A percentile compares a stretch with the other conserved stretches of the same genome.
These are phyloP conservation scores for Chalcosyrphus nemorum DNA, from an alignment of 2,888 invertebrate genomes.

Conservation along the genomic window DNA sequence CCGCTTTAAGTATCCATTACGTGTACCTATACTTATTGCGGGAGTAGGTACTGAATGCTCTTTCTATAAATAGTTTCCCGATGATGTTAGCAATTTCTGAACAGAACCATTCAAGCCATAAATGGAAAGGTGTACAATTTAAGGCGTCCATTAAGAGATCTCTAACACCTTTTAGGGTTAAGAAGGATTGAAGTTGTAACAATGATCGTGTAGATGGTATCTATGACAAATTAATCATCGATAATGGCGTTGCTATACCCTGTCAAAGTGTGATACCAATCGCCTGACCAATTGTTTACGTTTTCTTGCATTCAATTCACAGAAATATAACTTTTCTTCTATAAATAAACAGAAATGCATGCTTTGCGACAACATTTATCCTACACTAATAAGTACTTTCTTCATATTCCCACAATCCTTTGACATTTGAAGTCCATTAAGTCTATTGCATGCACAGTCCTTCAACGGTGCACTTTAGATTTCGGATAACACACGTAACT, in stretches of 20 bases:
- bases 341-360: too few species aligned
- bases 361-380: too few species aligned
- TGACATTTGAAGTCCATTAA: conserved; percentile 20
- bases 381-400: not conserved
- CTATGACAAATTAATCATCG: too few species aligned
- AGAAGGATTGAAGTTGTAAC: not conserved
- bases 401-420: not conserved
- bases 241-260: too few species aligned
- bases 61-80: not conserved
- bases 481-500: conserved; percentile 18
- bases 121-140: not conserved
- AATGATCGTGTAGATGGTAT: too few species aligned
- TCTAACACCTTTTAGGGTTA: not conserved
- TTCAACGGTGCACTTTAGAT: conserved; percentile 8
- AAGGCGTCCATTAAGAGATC: not conserved
- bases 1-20: not conserved
- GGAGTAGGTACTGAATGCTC: not conserved
- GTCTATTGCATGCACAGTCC: conserved; percentile 2
- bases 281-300: too few species aligned
- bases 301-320: too few species aligned
- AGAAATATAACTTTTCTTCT: too few species aligned
- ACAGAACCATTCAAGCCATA: not conserved
- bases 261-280: too few species aligned
- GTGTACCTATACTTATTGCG: not conserved
- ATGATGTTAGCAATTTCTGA: not conserved